Percentiles rank a stretch among this genome's conserved stretches.
These are phyloP conservation scores for Caerostris extrusa DNA, from an alignment of 1,140 invertebrate genomes.

Conservation along the genomic window DNA sequence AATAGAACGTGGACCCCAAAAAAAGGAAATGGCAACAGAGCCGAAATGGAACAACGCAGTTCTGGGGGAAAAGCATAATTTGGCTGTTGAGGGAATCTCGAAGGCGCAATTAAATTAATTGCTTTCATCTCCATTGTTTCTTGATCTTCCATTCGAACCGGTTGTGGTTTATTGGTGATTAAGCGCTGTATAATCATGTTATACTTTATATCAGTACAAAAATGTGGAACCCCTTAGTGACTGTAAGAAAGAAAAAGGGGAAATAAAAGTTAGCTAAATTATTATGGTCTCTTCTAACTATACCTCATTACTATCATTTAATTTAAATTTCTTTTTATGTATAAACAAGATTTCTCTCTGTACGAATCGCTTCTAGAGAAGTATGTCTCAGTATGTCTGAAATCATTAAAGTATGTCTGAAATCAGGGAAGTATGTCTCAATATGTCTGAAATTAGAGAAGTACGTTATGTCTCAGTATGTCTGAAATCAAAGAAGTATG, in stretches of 20 bases:
- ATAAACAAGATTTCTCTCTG: no score
- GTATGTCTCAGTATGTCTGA: no score
- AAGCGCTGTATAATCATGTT: neutral
- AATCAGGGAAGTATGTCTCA: no score
- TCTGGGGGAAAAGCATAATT: constrained; percentile 10
- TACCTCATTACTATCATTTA: no score
- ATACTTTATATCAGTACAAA: neutral
- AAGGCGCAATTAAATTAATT: constrained; percentile 33
- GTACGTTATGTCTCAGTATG: no score
- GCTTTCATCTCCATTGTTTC: neutral
- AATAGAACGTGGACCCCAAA: constrained; percentile 28
- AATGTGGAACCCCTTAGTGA: neutral
- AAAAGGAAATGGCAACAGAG: neutral
- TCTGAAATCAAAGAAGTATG: no score
- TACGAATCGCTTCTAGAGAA: no score
- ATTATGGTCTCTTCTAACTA: no score
- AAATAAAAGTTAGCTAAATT: neutral
- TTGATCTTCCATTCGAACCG: neutral
- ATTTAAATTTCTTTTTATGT: no score
- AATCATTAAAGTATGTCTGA: no score
- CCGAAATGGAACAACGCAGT: neutral
- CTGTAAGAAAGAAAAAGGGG: neutral
- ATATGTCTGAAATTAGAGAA: no score
- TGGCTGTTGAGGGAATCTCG: neutral
- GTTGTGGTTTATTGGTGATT: neutral